Evolutionary conservation across 2,888 invertebrate species (phyloP), one percentile per base, ranked within the genome.

Genomic region (Xanthia icteritia): DNA sequence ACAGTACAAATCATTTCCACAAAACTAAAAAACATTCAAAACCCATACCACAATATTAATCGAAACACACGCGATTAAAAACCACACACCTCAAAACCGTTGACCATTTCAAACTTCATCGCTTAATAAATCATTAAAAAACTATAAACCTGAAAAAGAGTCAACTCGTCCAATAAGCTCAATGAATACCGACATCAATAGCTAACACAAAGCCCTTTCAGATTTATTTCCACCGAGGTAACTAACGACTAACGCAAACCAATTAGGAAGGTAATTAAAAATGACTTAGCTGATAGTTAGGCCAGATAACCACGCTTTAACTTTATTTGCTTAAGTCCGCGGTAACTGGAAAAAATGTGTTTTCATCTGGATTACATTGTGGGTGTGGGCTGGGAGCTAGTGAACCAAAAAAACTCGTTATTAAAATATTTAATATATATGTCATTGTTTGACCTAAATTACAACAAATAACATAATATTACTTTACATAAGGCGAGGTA

Each of bases 221-320:
- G 79, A 81, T 82, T 80, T 75, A 78, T 80, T 76, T 68, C 73
- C 77, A 70, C 45, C 56, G 73, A 81, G 70, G 81, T 78, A 77
- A 78, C 81, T 84, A 88, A 90, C 83, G 81, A 88, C 86, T 85
- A 85, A 81, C 85, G 86, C 85, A 88, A 90, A 89, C 88, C 89
- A 91, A 92, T 90, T 89, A 87, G 79, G 71, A 56, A 76, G 85
- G 91, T 93, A 93, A 94, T 95, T 94, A 95, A 94, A 94, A 93
- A 92, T 92, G 92, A 93, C 91, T 95, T 94, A 94, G 91, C 90
- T 91, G 91, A 89, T 90, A 90, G 90, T 91, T 90, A 91, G 90
- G 87, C 89, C 89, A 84, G 90, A 90, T 87, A 89, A 85, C 86
- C 66, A 86, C 88, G 88, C 85, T 81, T 81, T 88, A 90, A 90